Base-by-base conservation (phyloP, 2,888 invertebrate species). In the Drosophila kambysellisi region DNA sequence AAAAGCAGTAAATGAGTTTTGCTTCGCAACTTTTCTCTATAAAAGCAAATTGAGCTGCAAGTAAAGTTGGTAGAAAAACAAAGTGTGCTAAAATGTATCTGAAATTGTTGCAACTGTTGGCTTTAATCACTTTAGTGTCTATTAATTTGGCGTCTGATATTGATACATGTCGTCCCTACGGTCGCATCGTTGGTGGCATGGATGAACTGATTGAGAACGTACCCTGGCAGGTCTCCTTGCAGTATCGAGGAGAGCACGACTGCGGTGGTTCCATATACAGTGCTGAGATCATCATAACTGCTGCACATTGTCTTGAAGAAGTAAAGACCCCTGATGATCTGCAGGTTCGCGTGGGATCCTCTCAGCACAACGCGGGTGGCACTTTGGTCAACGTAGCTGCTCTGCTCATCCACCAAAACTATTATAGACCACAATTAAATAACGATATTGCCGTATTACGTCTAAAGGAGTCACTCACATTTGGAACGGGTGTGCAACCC, bases 201-300 rank as follows among this genome's bases (percentile, higher is more conserved):
- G 62, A 70, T 6, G 75, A 80, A 7, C 56, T 70, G 1, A 84
- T 91, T 33, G 70, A 75, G 15, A 66, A 80, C 8, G 82, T 72
- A 35, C 88, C 90, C 4, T 87, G 82, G 76, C 82, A 82, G 57
- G 70, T 85, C 29, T 89, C 89, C 0, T 20, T 91, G 17, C 77
- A 81, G 35, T 69, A 54, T n/a, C 78, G 91, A 20, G 94, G 93
- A 1, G 75, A 90, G 0, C 95, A 95, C 74, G 83, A 92, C 0
- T 95, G 95, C 72, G 95, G 95, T 0, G 95, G 94, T 0, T 88
- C 94, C 11, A 91, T 95, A 35, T 93, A 93, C 52, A 88, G 84
- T 41, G 91, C 94, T 50, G 93, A 94, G 41, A 65, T 82, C 11
- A 92, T 94, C 2, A 63, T 95, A 3, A 95, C 95, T 0, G 95